These are phyloP conservation scores for Pipistrellus nathusii DNA, from an alignment of 2,797 vertebrate genomes.

Conservation along the genomic window DNA sequence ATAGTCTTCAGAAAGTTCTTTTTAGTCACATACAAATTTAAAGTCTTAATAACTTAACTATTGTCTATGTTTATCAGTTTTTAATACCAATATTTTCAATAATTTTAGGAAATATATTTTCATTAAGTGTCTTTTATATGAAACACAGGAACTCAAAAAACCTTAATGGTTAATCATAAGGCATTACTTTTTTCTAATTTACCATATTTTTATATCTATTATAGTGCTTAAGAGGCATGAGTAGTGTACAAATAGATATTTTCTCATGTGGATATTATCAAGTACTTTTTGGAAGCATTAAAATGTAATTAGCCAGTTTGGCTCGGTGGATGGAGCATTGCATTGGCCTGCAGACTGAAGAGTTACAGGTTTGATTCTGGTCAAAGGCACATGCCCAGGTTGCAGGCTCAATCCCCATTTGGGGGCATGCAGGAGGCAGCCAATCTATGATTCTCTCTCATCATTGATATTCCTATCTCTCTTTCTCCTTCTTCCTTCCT, in stretches of 20 bases:
- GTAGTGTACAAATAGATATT: not conserved
- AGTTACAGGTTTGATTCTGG: too few relatives aligned
- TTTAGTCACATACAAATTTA: not conserved
- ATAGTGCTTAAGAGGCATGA: not conserved
- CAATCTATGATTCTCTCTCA: too few relatives aligned
- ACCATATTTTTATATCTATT: not conserved
- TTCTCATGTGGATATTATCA: not conserved
- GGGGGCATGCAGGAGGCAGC: too few relatives aligned
- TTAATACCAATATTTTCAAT: not conserved
- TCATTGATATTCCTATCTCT: too few relatives aligned
- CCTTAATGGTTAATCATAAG: not conserved
- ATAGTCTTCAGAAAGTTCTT: not conserved
- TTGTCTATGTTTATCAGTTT: not conserved
- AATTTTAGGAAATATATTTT: not conserved
- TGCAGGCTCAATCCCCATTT: too few relatives aligned
- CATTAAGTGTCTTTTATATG: not conserved
- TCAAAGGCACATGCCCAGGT: too few relatives aligned
- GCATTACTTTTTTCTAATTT: not conserved
- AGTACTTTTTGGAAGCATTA: not conserved
- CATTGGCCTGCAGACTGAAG: too few relatives aligned
- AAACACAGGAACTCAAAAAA: not conserved
- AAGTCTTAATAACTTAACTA: not conserved
- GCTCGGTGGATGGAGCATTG: too few relatives aligned
- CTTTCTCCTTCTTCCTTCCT: too few relatives aligned
- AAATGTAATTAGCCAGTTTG: not conserved